A percentile compares a stretch with the other conserved stretches of the same genome.
These are phyloP conservation scores for Oscheius sp. DNA, from an alignment of 2,888 invertebrate species.

Conservation along the genomic window DNA sequence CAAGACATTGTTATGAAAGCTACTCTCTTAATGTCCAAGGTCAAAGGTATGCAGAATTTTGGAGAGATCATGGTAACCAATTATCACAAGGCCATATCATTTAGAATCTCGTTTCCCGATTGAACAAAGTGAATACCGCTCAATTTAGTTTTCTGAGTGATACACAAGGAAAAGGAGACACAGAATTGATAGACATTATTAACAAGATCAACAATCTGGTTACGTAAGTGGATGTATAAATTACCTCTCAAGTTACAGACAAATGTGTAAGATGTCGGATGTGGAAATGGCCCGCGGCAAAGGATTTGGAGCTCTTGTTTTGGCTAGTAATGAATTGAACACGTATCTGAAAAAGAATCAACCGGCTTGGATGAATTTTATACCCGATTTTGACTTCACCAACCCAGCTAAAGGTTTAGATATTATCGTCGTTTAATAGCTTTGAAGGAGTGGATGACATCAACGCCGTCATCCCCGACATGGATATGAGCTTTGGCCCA, in stretches of 20 bases:
- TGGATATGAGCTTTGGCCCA: background rate
- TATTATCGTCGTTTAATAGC: background rate
- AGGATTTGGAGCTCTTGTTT: conserved; percentile 15
- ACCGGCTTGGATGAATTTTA: conserved; percentile 9
- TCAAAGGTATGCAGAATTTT: conserved; percentile 9
- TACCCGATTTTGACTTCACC: conserved; percentile 11
- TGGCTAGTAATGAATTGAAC: conserved; percentile 15
- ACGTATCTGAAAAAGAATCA: conserved; percentile 4
- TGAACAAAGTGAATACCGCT: background rate
- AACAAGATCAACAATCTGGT: conserved; percentile 26
- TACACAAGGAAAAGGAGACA: background rate
- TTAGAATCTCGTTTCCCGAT: conserved; percentile 5
- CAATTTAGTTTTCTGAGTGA: background rate
- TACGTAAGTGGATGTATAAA: background rate
- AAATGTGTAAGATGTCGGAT: conserved; percentile 1
- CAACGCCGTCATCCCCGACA: background rate
- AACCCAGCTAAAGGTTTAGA: background rate
- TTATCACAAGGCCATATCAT: background rate
- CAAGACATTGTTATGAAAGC: background rate
- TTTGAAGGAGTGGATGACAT: background rate
- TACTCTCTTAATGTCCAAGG: background rate
- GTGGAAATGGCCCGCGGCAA: background rate
- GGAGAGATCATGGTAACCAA: conserved; percentile 5
- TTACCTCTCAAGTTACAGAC: background rate
- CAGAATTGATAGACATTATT: conserved; percentile 6